Evolutionary conservation across 2,888 invertebrate genomes (phyloP).

Genomic region (Acanthosepion esculentum): DNA sequence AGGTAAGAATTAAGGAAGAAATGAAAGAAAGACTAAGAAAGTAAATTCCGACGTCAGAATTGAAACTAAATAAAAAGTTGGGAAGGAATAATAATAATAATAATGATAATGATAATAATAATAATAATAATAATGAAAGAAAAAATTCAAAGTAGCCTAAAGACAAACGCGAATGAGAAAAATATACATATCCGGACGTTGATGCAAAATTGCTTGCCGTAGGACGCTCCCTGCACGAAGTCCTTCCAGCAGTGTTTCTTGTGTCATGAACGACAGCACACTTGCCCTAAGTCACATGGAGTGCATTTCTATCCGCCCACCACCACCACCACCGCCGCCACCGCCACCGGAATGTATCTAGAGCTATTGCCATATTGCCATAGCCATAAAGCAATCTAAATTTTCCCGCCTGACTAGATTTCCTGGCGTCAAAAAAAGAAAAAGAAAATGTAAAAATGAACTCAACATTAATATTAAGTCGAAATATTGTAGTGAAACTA

Average conservation of each 20-base stretch:
- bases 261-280: background rate
- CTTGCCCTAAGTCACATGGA: background rate
- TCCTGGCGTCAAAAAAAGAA: background rate
- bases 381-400: background rate
- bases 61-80: background rate
- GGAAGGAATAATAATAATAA: background rate
- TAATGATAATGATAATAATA: too few species aligned
- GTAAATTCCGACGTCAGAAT: background rate
- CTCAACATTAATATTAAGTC: background rate
- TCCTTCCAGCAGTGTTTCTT: background rate
- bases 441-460: too few species aligned
- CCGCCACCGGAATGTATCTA: background rate
- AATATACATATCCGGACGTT: constrained; percentile 6
- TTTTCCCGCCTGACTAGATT: background rate
- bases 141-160: background rate
- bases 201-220: background rate
- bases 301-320: background rate
- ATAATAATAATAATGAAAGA: background rate
- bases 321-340: too few species aligned
- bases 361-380: background rate
- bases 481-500: background rate
- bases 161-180: background rate
- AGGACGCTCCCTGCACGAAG: constrained; percentile 20
- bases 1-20: background rate
- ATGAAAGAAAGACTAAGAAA: background rate